These are phyloP conservation scores for Cavia porcellus DNA, from an alignment of 2,113 vertebrate genomes.

Conservation along the genomic window DNA sequence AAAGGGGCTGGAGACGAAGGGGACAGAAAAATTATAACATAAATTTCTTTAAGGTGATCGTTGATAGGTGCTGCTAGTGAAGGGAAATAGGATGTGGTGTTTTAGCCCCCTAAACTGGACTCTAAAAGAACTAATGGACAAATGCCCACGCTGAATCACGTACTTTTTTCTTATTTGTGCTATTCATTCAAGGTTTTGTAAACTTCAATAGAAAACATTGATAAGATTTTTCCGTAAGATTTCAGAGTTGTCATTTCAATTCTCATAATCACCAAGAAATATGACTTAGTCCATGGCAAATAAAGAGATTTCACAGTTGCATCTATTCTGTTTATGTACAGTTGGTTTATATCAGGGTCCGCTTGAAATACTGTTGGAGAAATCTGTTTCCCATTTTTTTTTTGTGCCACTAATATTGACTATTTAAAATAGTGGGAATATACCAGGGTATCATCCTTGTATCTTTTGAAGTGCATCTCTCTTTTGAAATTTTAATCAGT, in stretches of 20 bases:
- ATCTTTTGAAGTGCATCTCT: background rate
- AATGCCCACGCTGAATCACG: background rate
- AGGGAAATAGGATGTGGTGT: background rate
- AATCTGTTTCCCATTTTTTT: background rate
- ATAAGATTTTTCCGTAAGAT: background rate
- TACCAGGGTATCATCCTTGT: background rate
- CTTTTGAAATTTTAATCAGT: slow-evolving; percentile 73
- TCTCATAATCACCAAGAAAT: slow-evolving; percentile 19
- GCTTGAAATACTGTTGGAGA: background rate
- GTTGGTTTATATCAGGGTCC: background rate
- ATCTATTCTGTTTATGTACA: background rate
- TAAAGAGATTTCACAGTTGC: background rate
- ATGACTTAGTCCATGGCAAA: background rate
- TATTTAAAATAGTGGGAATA: background rate
- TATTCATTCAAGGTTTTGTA: slow-evolving; percentile 19
- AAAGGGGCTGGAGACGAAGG: too few relatives aligned
- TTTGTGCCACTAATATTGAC: background rate
- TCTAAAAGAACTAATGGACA: background rate
- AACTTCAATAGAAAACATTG: slow-evolving; percentile 39
- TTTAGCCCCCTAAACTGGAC: background rate
- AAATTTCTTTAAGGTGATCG: background rate
- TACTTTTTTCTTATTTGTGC: background rate
- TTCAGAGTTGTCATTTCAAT: background rate
- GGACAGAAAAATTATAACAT: background rate
- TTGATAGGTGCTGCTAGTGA: background rate